Conservation (phyloP, 2,888 invertebrate genomes). For the Agonum fuliginosum region DNA sequence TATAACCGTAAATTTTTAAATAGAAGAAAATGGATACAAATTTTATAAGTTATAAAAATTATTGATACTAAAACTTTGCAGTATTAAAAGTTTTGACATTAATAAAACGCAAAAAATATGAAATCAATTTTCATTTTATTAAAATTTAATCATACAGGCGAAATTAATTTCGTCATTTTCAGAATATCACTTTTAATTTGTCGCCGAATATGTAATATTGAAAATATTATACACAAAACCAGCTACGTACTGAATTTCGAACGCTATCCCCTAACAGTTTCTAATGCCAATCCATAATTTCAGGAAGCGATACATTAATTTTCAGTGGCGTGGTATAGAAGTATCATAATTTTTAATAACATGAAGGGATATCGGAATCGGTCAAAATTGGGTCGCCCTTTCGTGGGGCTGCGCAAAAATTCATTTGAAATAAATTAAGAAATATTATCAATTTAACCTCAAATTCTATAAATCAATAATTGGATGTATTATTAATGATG, state of each 20-base stretch:
- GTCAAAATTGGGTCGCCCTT: constrained; percentile 15
- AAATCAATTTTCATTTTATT: constrained; percentile 10
- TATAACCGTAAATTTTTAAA: constrained; percentile 3
- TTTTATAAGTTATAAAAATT: neutral
- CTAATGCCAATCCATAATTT: constrained; percentile 13
- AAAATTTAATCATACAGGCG: neutral
- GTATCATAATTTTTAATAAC: constrained; percentile 42
- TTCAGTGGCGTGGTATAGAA: constrained; percentile 21
- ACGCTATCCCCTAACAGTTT: neutral
- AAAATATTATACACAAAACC: too few species aligned
- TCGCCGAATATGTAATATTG: constrained; percentile 4
- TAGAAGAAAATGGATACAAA: neutral
- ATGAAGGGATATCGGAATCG: neutral
- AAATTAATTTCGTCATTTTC: neutral
- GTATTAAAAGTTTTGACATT: neutral
- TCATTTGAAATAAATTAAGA: constrained; percentile 33
- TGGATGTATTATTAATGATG: constrained; percentile 17
- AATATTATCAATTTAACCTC: constrained; percentile 28
- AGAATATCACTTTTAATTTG: constrained; percentile 12
- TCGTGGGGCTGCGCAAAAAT: neutral
- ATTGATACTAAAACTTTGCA: neutral
- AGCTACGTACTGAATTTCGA: neutral
- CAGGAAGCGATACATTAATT: constrained; percentile 30
- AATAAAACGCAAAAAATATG: constrained; percentile 15
- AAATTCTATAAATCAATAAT: constrained; percentile 38